These are phyloP conservation scores for Papilio helenus DNA, from an alignment of 1,140 invertebrate genomes.

Conservation along the genomic window DNA sequence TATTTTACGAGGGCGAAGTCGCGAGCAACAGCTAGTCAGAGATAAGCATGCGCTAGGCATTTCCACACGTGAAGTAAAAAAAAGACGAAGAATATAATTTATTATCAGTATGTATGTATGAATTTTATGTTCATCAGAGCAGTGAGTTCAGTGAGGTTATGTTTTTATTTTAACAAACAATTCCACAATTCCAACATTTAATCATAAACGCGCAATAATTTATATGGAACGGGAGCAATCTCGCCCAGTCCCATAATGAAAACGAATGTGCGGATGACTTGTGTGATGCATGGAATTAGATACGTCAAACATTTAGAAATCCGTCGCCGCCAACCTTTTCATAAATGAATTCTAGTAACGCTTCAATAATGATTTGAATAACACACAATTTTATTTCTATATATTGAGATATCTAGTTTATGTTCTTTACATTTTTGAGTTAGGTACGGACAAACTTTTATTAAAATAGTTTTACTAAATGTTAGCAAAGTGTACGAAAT, in stretches of 20 bases:
- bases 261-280: conserved; percentile 51
- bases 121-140: not conserved
- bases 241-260: conserved; percentile 39
- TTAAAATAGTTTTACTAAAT: too few species aligned
- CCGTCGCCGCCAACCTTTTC: conserved; percentile 55
- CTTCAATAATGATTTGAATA: not conserved
- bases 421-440: not conserved
- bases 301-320: conserved; percentile 51
- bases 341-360: conserved; percentile 39
- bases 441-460: not conserved
- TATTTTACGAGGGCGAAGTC: too few species aligned
- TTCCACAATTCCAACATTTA: not conserved
- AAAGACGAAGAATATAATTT: too few species aligned
- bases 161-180: conserved; percentile 4
- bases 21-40: too few species aligned
- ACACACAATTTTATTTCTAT: not conserved
- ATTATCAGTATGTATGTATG: too few species aligned
- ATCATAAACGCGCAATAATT: conserved; percentile 13
- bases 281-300: conserved; percentile 51
- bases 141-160: not conserved
- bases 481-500: too few species aligned
- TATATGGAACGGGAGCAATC: conserved; percentile 28
- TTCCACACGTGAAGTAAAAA: too few species aligned
- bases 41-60: too few species aligned
- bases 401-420: not conserved